A percentile compares a stretch with the other conserved stretches of the same genome.
These are phyloP conservation scores for Metallyticus violacea DNA, from an alignment of 2,888 invertebrate genomes.

Conservation along the genomic window DNA sequence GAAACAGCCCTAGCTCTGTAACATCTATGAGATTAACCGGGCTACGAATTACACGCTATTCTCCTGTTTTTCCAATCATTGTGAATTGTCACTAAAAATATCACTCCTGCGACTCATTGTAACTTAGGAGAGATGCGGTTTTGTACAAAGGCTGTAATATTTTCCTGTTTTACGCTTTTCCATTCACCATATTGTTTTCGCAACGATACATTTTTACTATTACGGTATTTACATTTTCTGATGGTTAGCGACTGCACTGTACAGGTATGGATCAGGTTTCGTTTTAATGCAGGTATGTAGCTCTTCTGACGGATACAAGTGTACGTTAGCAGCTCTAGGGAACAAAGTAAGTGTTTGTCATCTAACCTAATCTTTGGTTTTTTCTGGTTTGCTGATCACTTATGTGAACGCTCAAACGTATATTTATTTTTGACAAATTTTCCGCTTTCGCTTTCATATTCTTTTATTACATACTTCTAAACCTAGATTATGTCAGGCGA, in stretches of 20 bases:
- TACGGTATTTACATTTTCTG: neutral
- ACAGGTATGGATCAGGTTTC: too few relatives aligned
- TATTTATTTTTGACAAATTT: too few relatives aligned
- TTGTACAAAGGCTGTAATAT: neutral
- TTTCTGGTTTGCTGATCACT: too few relatives aligned
- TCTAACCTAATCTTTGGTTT: too few relatives aligned
- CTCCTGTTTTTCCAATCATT: neutral
- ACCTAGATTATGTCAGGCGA: too few relatives aligned
- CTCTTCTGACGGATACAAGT: too few relatives aligned
- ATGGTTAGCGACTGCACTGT: neutral
- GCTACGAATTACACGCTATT: conserved; percentile 3
- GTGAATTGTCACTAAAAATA: neutral
- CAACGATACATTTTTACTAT: neutral
- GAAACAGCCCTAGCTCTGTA: neutral
- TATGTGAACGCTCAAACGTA: too few relatives aligned
- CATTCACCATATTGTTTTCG: neutral
- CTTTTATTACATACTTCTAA: too few relatives aligned
- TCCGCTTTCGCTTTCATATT: too few relatives aligned
- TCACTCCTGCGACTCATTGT: neutral
- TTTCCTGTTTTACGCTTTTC: neutral
- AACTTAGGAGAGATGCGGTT: neutral
- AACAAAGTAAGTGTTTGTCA: too few relatives aligned
- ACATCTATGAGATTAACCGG: conserved; percentile 1
- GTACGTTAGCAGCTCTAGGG: too few relatives aligned
- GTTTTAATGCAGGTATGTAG: too few relatives aligned